Evolutionary conservation across 2,888 invertebrate species (phyloP).

Genomic region (Merodon equestris): DNA sequence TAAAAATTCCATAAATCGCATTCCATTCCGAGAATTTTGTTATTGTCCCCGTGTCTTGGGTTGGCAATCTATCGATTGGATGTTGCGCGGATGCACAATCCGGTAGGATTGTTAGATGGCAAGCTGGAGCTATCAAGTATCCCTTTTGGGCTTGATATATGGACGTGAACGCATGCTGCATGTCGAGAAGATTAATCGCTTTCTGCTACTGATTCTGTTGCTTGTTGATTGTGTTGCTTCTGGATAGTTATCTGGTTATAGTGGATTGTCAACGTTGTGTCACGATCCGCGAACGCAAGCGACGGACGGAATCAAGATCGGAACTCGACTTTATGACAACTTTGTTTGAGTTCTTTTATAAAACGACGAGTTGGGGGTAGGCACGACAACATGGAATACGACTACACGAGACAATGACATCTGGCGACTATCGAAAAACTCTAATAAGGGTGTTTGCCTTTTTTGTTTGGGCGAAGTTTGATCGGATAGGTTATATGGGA

Average conservation of each 20-base stretch:
- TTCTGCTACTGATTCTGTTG: slow-evolving; percentile 32
- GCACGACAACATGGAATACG: not conserved
- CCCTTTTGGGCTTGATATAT: slow-evolving; percentile 62
- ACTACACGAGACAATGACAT: slow-evolving; percentile 31
- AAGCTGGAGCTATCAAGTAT: slow-evolving; percentile 57
- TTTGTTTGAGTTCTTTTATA: slow-evolving; percentile 14
- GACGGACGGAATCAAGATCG: slow-evolving; percentile 7
- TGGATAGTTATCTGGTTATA: slow-evolving; percentile 4
- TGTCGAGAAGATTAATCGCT: slow-evolving; percentile 65
- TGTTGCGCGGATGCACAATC: not conserved
- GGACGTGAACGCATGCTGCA: slow-evolving; percentile 66
- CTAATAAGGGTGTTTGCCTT: slow-evolving; percentile 8
- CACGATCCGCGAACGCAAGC: slow-evolving; percentile 22
- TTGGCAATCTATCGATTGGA: slow-evolving; percentile 36
- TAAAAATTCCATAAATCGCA: slow-evolving; percentile 65
- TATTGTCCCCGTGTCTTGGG: slow-evolving; percentile 25
- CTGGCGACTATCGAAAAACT: slow-evolving; percentile 28
- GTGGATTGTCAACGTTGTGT: slow-evolving; percentile 33
- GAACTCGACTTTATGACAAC: slow-evolving; percentile 21
- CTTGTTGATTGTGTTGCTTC: slow-evolving; percentile 19
- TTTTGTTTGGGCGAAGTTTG: not conserved
- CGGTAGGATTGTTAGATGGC: slow-evolving; percentile 1
- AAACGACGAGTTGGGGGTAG: not conserved
- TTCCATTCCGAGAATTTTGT: slow-evolving; percentile 64
- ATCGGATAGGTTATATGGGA: not conserved